phyloP scores from a whole-genome alignment of 1,140 invertebrate species.

The Diorhabda carinulata region DNA sequence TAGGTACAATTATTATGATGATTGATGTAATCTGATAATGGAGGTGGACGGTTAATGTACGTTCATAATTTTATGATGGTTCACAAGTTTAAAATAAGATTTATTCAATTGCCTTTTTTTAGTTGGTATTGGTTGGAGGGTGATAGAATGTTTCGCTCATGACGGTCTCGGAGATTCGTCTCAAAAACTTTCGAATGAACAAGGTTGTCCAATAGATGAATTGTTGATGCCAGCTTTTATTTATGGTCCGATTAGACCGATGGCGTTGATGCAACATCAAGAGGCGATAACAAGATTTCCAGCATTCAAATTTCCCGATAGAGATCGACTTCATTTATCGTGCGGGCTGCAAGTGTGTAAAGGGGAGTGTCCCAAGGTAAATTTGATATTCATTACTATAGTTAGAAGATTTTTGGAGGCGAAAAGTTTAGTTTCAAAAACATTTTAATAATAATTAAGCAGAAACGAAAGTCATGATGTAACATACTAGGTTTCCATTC shows the following conservation, averaged over 20 bases:
- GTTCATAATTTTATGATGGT: too few relatives aligned
- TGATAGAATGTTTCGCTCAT: slow-evolving; percentile 69
- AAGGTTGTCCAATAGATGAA: slow-evolving; percentile 68
- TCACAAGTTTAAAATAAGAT: too few relatives aligned
- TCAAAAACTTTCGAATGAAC: slow-evolving; percentile 64
- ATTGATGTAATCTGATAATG: too few relatives aligned
- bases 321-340: slow-evolving; percentile 66
- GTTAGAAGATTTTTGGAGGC: too few relatives aligned
- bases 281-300: slow-evolving; percentile 63
- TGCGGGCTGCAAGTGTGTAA: slow-evolving; percentile 65
- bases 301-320: slow-evolving; percentile 76
- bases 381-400: neutral
- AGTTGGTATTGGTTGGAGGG: slow-evolving; percentile 65
- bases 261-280: slow-evolving; percentile 54
- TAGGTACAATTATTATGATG: too few relatives aligned
- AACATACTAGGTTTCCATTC: neutral
- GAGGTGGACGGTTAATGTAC: too few relatives aligned
- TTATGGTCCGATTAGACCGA: slow-evolving; percentile 39
- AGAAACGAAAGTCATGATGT: neutral
- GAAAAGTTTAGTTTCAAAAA: too few relatives aligned
- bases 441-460: neutral
- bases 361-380: slow-evolving; percentile 59
- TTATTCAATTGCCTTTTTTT: slow-evolving; percentile 21
- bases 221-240: slow-evolving; percentile 55
- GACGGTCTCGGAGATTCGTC: slow-evolving; percentile 68